Evolutionary conservation across 2,888 invertebrate genomes (phyloP), one percentile per base, ranked within the genome.

Genomic region (Xanthorhoe spadicearia): DNA sequence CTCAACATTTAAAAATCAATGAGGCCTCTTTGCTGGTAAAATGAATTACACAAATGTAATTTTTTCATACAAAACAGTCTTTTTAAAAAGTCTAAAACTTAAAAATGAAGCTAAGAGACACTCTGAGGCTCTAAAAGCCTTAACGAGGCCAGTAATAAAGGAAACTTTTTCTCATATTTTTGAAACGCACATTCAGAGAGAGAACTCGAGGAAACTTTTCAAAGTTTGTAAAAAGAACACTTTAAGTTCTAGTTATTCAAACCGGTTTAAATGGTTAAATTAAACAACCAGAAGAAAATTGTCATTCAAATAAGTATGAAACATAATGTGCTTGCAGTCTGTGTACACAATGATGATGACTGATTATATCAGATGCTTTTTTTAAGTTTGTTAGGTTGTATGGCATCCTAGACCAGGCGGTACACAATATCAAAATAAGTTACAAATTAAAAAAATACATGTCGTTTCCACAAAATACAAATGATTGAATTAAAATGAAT

Each of bases 141-240:
- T 71, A 68, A 71, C 66, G 71, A 71, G 68, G 50, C 63, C 49
- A 55, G 69, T 73, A 66, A 68, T 69, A 68, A 73, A 73, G 55
- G 64, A 60, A 73, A 73, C 69, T 68, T 71, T 69, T 35, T 61
- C 58, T 66, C 64, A 71, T 69, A 71, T 71, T 71, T 69, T 61
- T 71, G 64, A 65, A 71, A 71, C 71, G 69, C 65, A 70, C 71
- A 73, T 70, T 71, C 71, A 70, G 68, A 69, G 64, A 66, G 64
- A 53, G 54, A 67, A 70, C 68, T 64, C 68, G 38, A 59, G 54
- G 55, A 54, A 64, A 68, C 46, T 63, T 62, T 38, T 38, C 38
- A 17, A 60, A 63, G 35, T 60, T 60, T 28, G 58, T 62, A 62
- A 49, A 63, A 66, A 56, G 48, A 56, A 63, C 13, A 53, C 43